Conservation (phyloP, 92 coral and sea anemone genomes). For the Virgularia gustaviana region DNA sequence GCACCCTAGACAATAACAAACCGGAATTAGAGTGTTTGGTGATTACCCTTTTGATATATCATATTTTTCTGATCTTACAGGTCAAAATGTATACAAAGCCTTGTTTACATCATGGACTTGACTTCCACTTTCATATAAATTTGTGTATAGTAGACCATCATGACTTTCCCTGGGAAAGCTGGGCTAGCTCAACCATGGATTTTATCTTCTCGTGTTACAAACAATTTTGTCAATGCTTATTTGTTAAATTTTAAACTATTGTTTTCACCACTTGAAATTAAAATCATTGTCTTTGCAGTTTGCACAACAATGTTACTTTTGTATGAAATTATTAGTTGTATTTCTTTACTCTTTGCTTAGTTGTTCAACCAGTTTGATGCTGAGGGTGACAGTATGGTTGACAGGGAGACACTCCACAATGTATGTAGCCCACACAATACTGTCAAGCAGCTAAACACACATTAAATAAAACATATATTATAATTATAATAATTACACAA, state of each 20-base stretch:
- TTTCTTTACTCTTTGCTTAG: constrained; percentile 43
- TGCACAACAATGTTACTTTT: not conserved
- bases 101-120: too few relatives aligned
- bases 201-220: too few relatives aligned
- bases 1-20: too few relatives aligned
- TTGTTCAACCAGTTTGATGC: constrained; percentile 98
- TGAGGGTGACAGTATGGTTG: constrained; percentile 88
- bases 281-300: not conserved
- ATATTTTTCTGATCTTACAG: too few relatives aligned
- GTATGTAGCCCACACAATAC: constrained; percentile 47
- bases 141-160: too few relatives aligned
- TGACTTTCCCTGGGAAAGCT: too few relatives aligned
- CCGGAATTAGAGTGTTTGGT: too few relatives aligned
- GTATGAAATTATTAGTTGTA: not conserved
- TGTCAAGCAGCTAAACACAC: not conserved
- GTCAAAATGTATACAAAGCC: too few relatives aligned
- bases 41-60: too few relatives aligned
- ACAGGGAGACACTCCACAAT: constrained; percentile 80
- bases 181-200: not conserved
- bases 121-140: too few relatives aligned
- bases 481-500: not conserved
- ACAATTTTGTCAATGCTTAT: too few relatives aligned
- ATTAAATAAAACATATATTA: not conserved
- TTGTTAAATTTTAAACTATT: not conserved
- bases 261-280: not conserved